Evolutionary conservation across 37 sponge, comb jelly and placozoan genomes (phyloP), one percentile per base, ranked within the genome.

Genomic region (Aphrocallistes beatrix): DNA sequence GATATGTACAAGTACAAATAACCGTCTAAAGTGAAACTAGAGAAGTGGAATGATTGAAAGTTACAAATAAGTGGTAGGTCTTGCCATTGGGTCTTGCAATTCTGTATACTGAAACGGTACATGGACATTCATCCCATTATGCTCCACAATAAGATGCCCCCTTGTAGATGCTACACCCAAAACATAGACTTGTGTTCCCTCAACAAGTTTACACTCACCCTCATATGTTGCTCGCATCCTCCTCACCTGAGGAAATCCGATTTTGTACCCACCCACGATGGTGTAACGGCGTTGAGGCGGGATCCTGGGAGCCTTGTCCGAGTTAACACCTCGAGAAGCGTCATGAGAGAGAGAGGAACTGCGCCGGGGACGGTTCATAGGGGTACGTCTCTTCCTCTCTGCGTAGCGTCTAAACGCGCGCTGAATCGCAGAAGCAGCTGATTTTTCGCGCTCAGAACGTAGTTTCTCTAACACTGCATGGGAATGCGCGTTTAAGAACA

Each of bases 61-160:
- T 60, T 13, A 60, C 75, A 60, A 30, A 60, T 60, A 60, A 19
- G 75, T 60, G n/a, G 75, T 60, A 13, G 75, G 75, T 60, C 75
- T 60, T 19, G 75, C 75, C 75, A 60, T 60, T 6, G 75, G 75
- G n/a, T 60, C 34, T 28, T 60, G 32, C n/a, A 60, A 13, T 13
- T 60, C 75, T 28, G 75, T 60, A 13, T 60, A 60, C 21, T 60
- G 75, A 60, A 60, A 60, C 3, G 75, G 75, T 19, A 60, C 75
- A 28, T 25, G 75, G 6, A 60, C 75, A 60, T 19, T 60, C 1
- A 6, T 13, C 10, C 75, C 75, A 13, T 60, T 60, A 60, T 60
- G 75, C 75, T 60, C 75, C 34, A 60, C 75, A 60, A 60, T 60
- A 6, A 60, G 21, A 13, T 32, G n/a, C 3, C 75, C 75, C n/a